Conservation (phyloP, 2,797 vertebrate genomes). For the Oreochromis grahami region DNA sequence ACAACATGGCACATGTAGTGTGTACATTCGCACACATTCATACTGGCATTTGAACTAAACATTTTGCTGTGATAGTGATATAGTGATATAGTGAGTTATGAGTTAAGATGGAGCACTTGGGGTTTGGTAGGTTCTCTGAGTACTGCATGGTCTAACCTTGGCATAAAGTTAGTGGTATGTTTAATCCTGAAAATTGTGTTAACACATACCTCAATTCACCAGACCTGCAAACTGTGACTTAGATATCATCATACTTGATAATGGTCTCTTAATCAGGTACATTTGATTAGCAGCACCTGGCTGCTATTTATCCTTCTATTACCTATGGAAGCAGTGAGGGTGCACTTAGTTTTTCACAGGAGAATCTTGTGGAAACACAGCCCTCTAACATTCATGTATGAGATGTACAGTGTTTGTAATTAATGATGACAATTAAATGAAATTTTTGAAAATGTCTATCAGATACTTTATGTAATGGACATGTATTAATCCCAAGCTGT, state of each 20-base stretch:
- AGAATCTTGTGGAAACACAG: background rate
- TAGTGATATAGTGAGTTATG: background rate
- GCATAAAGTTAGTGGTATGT: background rate
- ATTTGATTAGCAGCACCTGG: background rate
- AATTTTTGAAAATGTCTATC: background rate
- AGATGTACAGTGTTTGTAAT: background rate
- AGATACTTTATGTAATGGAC: too few species aligned
- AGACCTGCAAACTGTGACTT: background rate
- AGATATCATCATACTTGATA: background rate
- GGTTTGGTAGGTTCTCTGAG: background rate
- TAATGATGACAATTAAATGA: background rate
- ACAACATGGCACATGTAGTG: too few species aligned
- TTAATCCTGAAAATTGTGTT: background rate
- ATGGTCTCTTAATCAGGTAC: background rate
- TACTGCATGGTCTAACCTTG: background rate
- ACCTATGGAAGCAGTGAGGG: background rate
- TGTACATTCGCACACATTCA: too few species aligned
- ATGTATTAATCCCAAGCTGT: background rate
- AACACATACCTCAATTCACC: background rate
- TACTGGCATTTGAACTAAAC: background rate
- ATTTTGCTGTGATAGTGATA: background rate
- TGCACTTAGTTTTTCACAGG: background rate
- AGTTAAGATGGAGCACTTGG: background rate
- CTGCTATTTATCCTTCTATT: background rate
- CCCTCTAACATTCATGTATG: background rate